Evolutionary conservation across 92 coral and sea anemone genomes (phyloP).

Genomic region (Metridium senile): DNA sequence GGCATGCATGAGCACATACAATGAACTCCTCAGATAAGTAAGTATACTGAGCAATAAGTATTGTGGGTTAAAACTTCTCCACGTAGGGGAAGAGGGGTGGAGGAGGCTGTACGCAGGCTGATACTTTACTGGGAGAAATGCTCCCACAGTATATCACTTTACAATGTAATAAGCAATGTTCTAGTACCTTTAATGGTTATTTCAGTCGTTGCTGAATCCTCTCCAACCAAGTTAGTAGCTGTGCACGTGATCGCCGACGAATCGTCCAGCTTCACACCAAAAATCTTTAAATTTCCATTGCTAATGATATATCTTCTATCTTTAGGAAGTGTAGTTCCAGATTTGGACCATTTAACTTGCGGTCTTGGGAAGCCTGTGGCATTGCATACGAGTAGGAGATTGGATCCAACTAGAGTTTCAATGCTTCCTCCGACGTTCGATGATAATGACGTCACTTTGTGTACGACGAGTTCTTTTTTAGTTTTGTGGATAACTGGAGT

Average conservation of each 20-base stretch:
- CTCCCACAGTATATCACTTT: too few relatives aligned
- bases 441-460: slow-evolving; percentile 36
- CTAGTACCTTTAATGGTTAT: slow-evolving; percentile 61
- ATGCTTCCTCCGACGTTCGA: slow-evolving; percentile 64
- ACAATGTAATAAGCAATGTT: too few relatives aligned
- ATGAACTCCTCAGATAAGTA: too few relatives aligned
- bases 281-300: slow-evolving; percentile 44
- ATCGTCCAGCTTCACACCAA: slow-evolving; percentile 46
- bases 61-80: too few relatives aligned
- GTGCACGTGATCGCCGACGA: slow-evolving; percentile 67
- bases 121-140: too few relatives aligned
- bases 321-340: slow-evolving; percentile 29
- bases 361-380: slow-evolving; percentile 72
- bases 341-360: slow-evolving; percentile 62
- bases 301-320: slow-evolving; percentile 25
- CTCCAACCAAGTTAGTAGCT: slow-evolving; percentile 60
- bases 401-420: slow-evolving; percentile 57
- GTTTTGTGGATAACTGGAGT: slow-evolving; percentile 55
- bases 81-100: too few relatives aligned
- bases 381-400: slow-evolving; percentile 59
- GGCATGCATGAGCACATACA: too few relatives aligned
- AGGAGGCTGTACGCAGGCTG: too few relatives aligned
- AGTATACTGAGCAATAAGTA: too few relatives aligned
- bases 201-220: slow-evolving; percentile 61
- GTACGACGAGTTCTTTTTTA: slow-evolving; percentile 35